A percentile compares a stretch with the other conserved stretches of the same genome.
Evolutionary conservation across 2,113 vertebrate genomes (phyloP).

Genomic region (Chascanopsetta lugubris): DNA sequence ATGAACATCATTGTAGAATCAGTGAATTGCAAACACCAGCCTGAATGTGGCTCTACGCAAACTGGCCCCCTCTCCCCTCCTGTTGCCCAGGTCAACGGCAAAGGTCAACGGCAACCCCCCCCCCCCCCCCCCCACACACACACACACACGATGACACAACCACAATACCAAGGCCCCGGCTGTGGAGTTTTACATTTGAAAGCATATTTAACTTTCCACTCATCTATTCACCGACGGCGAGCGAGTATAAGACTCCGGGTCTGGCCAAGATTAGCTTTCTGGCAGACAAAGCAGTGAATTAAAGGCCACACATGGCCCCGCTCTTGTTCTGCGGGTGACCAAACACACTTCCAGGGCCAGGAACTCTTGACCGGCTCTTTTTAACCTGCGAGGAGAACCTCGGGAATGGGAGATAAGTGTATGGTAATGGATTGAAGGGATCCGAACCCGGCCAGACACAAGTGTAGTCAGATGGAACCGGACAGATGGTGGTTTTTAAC

Average conservation of each 20-base stretch:
- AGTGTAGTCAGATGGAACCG: constrained; percentile 64
- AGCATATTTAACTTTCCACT: constrained; percentile 85
- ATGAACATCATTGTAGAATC: constrained; percentile 47
- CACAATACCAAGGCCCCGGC: constrained; percentile 76
- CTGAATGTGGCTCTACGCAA: constrained; percentile 61
- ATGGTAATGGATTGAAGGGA: constrained; percentile 65
- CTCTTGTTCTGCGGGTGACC: constrained; percentile 79
- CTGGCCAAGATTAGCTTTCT: constrained; percentile 84
- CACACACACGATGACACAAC: constrained; percentile 64
- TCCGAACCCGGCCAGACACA: constrained; percentile 70
- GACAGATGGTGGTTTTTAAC: constrained; percentile 64
- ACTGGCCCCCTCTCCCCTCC: constrained; percentile 50
- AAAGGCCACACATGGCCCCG: constrained; percentile 79
- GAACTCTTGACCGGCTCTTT: constrained; percentile 79
- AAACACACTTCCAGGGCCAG: constrained; percentile 80
- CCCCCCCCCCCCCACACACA: too few relatives aligned
- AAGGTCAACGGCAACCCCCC: constrained; percentile 72
- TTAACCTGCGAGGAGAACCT: constrained; percentile 60
- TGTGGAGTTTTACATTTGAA: constrained; percentile 81
- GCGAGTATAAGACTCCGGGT: constrained; percentile 77
- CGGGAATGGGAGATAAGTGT: constrained; percentile 60
- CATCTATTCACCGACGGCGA: constrained; percentile 73
- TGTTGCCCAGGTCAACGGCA: constrained; percentile 71
- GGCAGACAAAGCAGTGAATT: constrained; percentile 82
- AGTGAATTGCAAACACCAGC: constrained; percentile 55